phyloP scores from a whole-genome alignment of 2,888 invertebrate genomes.

The Girardia tigrina region DNA sequence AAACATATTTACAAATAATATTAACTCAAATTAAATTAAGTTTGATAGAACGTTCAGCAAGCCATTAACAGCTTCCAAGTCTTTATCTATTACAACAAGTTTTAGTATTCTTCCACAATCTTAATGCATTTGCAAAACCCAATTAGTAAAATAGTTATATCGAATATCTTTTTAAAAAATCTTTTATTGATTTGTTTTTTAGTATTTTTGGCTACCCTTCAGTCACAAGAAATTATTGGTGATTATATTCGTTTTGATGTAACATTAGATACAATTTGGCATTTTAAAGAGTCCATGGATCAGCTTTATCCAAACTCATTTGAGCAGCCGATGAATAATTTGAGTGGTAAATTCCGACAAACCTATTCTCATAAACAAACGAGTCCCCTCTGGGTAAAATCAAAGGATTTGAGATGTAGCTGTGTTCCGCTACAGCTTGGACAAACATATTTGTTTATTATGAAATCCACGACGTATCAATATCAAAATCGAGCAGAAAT shows the following conservation, averaged over 20 bases:
- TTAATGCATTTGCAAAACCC: too few relatives aligned
- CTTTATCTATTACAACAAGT: too few relatives aligned
- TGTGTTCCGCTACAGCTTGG: not conserved
- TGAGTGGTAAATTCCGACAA: not conserved
- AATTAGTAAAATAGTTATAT: not conserved
- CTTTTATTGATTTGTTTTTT: not conserved
- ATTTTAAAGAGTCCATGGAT: not conserved
- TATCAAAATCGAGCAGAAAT: slow-evolving; percentile 13
- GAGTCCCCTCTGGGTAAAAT: not conserved
- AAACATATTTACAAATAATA: too few relatives aligned
- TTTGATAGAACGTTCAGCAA: too few relatives aligned
- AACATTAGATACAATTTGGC: not conserved
- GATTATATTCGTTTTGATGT: not conserved
- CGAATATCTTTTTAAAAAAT: not conserved
- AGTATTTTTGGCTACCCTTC: not conserved
- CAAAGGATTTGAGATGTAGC: not conserved
- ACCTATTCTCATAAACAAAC: not conserved
- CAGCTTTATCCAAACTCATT: not conserved
- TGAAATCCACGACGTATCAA: not conserved
- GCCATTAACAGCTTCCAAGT: too few relatives aligned
- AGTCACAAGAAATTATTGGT: not conserved
- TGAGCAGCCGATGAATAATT: not conserved
- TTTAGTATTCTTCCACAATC: too few relatives aligned
- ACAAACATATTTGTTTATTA: not conserved
- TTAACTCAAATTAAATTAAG: too few relatives aligned